A percentile compares a stretch with the other conserved stretches of the same genome.
phyloP scores from a whole-genome alignment of 92 coral and sea anemone species.

The Epizoanthus rinbou region DNA sequence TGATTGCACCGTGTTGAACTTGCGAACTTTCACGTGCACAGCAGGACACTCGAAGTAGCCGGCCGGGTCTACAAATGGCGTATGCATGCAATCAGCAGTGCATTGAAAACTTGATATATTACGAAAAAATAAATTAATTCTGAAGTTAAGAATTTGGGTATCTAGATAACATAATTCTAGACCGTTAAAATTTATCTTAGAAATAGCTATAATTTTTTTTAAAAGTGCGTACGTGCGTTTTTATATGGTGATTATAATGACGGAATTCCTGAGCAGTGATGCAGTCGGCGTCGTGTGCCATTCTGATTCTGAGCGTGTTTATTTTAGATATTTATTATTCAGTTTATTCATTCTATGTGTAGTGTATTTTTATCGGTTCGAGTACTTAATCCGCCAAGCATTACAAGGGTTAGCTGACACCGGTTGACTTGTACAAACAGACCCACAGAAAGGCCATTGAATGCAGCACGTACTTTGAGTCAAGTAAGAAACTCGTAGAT shows the following conservation, averaged over 20 bases:
- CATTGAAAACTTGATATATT: no score
- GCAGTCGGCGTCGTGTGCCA: neutral
- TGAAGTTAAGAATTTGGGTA: no score
- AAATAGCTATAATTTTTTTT: no score
- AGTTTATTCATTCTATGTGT: neutral
- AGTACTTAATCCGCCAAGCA: neutral
- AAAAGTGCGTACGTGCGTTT: conserved; percentile 6
- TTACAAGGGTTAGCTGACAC: conserved; percentile 23
- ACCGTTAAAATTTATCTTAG: no score
- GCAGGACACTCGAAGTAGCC: no score
- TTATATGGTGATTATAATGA: neutral
- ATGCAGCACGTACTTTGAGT: conserved; percentile 13
- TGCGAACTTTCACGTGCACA: neutral
- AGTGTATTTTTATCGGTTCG: neutral
- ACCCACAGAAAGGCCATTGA: neutral
- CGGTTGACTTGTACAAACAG: conserved; percentile 22
- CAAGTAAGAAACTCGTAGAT: neutral
- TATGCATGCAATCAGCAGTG: no score
- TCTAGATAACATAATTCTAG: no score
- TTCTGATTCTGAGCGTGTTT: conserved; percentile 6
- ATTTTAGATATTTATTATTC: neutral
- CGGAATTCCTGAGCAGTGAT: conserved; percentile 33
- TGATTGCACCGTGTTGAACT: no score
- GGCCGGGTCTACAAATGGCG: no score
- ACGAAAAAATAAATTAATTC: no score